phyloP scores from a whole-genome alignment of 2,113 vertebrate genomes.

The Ictalurus punctatus region DNA sequence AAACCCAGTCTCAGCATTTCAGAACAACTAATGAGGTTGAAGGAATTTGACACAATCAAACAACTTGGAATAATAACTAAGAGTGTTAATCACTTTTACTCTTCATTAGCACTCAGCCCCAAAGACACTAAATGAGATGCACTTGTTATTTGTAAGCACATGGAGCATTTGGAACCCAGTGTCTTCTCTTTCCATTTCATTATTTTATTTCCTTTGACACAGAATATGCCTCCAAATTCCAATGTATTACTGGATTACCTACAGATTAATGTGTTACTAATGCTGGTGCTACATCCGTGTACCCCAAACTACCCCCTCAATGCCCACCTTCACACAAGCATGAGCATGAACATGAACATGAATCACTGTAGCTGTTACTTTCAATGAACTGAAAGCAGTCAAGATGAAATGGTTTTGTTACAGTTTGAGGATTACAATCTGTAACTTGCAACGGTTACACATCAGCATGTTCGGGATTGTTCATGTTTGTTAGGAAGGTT shows the following conservation, averaged over 20 bases:
- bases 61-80: neutral
- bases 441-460: slow-evolving; percentile 27
- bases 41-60: neutral
- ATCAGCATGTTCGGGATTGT: slow-evolving; percentile 5
- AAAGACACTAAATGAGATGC: slow-evolving; percentile 1
- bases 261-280: slow-evolving; percentile 40
- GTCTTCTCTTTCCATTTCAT: slow-evolving; percentile 47
- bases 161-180: slow-evolving; percentile 35
- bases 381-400: neutral
- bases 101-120: neutral
- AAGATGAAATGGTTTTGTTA: neutral
- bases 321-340: neutral
- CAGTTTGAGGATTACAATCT: slow-evolving; percentile 6
- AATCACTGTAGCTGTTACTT: neutral
- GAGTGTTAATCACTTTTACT: neutral
- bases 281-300: slow-evolving; percentile 1
- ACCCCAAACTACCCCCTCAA: neutral
- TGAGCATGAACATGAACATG: slow-evolving; percentile 4
- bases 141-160: slow-evolving; percentile 21
- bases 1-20: neutral
- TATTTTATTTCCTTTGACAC: slow-evolving; percentile 51
- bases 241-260: slow-evolving; percentile 55
- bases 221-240: slow-evolving; percentile 60
- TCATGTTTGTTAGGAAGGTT: slow-evolving; percentile 20
- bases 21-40: neutral